phyloP scores from a whole-genome alignment of 2,888 invertebrate genomes.

The Tenthredo distinguenda region DNA sequence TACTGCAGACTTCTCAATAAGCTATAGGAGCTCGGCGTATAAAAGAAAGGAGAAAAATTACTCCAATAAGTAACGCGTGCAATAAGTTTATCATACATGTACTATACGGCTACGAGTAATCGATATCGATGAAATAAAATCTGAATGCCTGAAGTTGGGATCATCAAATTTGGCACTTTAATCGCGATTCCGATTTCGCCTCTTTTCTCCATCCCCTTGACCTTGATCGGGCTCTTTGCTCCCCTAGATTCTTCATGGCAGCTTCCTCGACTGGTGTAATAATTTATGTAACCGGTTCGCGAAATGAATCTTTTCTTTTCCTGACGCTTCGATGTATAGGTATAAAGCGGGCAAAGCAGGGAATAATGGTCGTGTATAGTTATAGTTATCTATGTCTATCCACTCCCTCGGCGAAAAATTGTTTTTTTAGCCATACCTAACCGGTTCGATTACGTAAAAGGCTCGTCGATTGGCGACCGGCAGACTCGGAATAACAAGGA shows the following conservation, averaged over 20 bases:
- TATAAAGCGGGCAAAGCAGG: neutral
- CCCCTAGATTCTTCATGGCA: neutral
- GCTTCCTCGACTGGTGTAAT: conserved; percentile 10
- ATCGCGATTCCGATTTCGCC: neutral
- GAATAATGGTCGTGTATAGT: neutral
- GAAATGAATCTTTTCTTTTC: conserved; percentile 44
- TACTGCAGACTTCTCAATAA: neutral
- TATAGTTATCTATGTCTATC: neutral
- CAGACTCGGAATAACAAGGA: conserved; percentile 53
- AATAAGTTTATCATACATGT: neutral
- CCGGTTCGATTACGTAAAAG: conserved; percentile 55
- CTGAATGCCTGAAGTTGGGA: neutral
- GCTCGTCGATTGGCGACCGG: conserved; percentile 36
- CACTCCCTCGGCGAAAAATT: conserved; percentile 20
- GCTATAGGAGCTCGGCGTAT: neutral
- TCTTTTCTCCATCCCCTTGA: neutral
- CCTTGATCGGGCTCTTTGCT: neutral
- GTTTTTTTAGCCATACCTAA: conserved; percentile 50
- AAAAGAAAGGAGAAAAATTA: neutral
- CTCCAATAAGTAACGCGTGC: neutral
- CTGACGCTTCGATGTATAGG: neutral
- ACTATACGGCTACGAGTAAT: no score
- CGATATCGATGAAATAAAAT: neutral
- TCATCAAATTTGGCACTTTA: neutral
- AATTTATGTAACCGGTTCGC: conserved; percentile 53